Base-by-base conservation (phyloP, 2,797 vertebrate species). In the Acanthurus leucopareius region DNA sequence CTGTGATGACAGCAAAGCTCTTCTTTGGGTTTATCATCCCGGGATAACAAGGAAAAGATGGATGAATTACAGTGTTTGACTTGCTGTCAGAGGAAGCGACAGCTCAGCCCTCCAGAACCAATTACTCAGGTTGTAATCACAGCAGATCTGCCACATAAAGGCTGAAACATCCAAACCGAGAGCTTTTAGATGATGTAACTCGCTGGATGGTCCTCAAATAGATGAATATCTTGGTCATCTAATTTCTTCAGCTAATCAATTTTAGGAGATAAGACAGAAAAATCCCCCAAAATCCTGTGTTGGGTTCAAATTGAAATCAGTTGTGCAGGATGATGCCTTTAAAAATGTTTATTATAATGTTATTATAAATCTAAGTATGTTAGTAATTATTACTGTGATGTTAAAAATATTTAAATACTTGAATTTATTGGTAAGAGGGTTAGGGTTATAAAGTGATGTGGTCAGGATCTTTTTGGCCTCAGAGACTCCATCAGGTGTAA, bases 41-140 rank as follows among this genome's bases (percentile, higher is more conserved):
- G 0, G 16, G 59, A 59, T 88, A 90, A 87, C 75, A 84, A 82
- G 86, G 84, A 86, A 77, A 81, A 69, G 80, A 54, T 19, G 79
- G 75, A 85, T 83, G 86, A 86, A 69, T 82, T 71, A 83, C 77
- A 53, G 69, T 22, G 73, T 78, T 77, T 73, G 79, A 81, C 56
- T 79, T 5, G 69, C 69, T 80, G 72, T 79, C 74, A 3, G 53
- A 8, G 58, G 53, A 25, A 45, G 9, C 19, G 62, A 64, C 44
- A 3, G 28, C 67, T 64, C 83, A 3, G 14, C 59, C 69, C 64
- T 87, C 75, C 79, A 81, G 28, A 81, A 76, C 59, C 80, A 72
- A 58, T 85, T 15, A 79, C 45, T 87, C 87, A 69, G 0, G 45
- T 13, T 70, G 75, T 73, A 74, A 82, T 79, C 64, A 60, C 71